Conservation (phyloP, 1,140 invertebrate genomes). For the silkworm (Bombyx mori) region DNA sequence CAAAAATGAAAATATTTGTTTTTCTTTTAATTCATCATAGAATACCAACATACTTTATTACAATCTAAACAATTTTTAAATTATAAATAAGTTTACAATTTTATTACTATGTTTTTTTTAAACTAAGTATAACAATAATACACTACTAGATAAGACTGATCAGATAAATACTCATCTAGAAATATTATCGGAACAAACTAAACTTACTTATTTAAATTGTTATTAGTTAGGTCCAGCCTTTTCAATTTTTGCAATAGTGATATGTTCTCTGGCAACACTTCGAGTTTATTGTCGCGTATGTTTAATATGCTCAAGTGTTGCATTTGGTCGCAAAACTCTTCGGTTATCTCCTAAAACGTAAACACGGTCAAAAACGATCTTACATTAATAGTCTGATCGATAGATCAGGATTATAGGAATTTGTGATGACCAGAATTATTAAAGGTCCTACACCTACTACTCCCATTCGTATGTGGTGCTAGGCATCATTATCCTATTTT, state of each 20-base stretch:
- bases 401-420: too few relatives aligned
- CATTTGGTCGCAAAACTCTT: slow-evolving; percentile 77
- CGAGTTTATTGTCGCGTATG: slow-evolving; percentile 82
- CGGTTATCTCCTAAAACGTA: slow-evolving; percentile 73
- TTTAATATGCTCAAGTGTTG: slow-evolving; percentile 81
- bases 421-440: too few relatives aligned
- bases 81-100: too few relatives aligned
- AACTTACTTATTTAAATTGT: slow-evolving; percentile 80
- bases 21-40: too few relatives aligned
- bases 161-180: too few relatives aligned
- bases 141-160: background rate
- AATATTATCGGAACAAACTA: slow-evolving; percentile 2
- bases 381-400: too few relatives aligned
- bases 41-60: too few relatives aligned
- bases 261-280: slow-evolving; percentile 83
- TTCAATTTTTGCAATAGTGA: slow-evolving; percentile 81
- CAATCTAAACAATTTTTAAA: too few relatives aligned
- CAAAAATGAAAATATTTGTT: too few relatives aligned
- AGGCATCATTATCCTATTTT: too few relatives aligned
- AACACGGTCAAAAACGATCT: background rate
- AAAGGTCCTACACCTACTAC: too few relatives aligned
- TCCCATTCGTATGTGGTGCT: too few relatives aligned
- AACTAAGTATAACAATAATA: slow-evolving; percentile 3
- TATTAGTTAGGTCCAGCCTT: slow-evolving; percentile 87
- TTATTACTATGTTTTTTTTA: background rate